Evolutionary conservation across 1,140 invertebrate genomes (phyloP), one percentile per base, ranked within the genome.

Genomic region (Dermatophagoides farinae): DNA sequence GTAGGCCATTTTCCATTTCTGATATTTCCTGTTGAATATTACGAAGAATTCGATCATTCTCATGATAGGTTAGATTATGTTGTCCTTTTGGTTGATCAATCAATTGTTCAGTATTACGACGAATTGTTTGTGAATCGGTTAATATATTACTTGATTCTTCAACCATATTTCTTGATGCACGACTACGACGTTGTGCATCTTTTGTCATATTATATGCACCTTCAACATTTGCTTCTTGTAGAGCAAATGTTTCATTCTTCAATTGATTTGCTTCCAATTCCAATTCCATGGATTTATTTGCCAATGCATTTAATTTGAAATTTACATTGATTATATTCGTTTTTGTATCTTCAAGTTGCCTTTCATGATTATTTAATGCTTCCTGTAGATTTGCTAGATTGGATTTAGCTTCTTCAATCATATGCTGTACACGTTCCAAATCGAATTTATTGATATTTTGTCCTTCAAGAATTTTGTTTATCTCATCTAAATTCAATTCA

Each of bases 151-250:
- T 61, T 39, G 71, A 69, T 10, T 66, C 67, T 40, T 41, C 23
- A 20, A 67, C 61, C 46, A 57, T 22, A 67, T 66, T 65, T 71
- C 82, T 74, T 71, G 87, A 75, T 65, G 85, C 78, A 47, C 71
- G 79, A 71, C 73, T 78, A 66, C 75, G 85, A 67, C 71, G 80
- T 68, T 77, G 81, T 72, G 82, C 88, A 77, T 77, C 85, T 25
- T 83, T 77, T 0, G 89, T 95, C 4, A 95, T 78, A 69, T 88
- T 91, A 47, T 93, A 75, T 1, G 91, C 91, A 49, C 91, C 78
- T 75, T 91, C 86, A 41, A 96, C 85, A 73, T 96, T 91, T 6
- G 83, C 85, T 73, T 95, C 90, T 71, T 95, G 88, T 31, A 97
- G 74, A 68, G 83, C 81, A 0, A 88, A 95, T 12, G 88, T 88